Evolutionary conservation across 2,113 vertebrate genomes (phyloP), one percentile per base, ranked within the genome.

Genomic region (Aegotheles bennettii): DNA sequence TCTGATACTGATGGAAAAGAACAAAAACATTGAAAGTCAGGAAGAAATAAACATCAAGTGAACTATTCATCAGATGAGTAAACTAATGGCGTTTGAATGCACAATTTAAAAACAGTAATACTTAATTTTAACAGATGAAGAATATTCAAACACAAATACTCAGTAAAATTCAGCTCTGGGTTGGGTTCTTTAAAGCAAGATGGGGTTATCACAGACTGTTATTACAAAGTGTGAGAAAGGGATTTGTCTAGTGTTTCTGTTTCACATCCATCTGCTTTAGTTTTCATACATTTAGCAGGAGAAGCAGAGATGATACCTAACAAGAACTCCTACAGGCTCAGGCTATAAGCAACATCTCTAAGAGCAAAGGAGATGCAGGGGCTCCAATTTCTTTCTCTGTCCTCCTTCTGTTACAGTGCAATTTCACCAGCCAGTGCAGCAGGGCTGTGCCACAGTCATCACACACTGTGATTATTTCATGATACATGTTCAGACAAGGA

Each of bases 321-420:
- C 51, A 83, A 82, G 56, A 82, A 71, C 57, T 87, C 53, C 45
- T 40, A 60, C 36, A 53, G n/a, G 10, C 29, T 86, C 16, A 9
- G 36, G 36, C 67, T 86, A 33, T 48, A 88, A 63, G n/a, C n/a
- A 65, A 20, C 6, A 43, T 56, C 85, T 90, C 26, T 47, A 61
- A 38, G 35, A 87, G 25, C 6, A 71, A 63, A 70, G 19, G 38
- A 88, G 16, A 35, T 2, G 3, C 16, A 82, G 7, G 40, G 21
- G 1, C 5, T 90, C 71, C 0, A 0, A 4, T 57, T 83, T 43
- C 26, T 88, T 79, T 60, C 29, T 69, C 29, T 56, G 18, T 53
- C 24, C 64, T 79, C 43, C 16, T 57, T 29, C 63, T 78, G 17
- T 28, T 38, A 64, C 35, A 71, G 28, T 17, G 9, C 35, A 64